These are phyloP conservation scores for Acanthurus leucopareius DNA, from an alignment of 2,797 vertebrate genomes.

Conservation along the genomic window DNA sequence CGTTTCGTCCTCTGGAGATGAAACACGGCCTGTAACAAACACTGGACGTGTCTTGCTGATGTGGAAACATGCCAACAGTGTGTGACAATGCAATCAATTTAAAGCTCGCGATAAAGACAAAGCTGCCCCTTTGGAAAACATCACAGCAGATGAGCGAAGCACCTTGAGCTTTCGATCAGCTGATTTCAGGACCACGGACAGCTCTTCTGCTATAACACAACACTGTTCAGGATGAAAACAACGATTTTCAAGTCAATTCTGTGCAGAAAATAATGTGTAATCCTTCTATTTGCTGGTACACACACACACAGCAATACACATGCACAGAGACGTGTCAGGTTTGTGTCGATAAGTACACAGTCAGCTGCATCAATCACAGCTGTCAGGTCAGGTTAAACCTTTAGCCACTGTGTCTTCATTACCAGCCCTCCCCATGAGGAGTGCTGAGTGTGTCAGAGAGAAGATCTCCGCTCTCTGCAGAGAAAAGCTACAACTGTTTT, in stretches of 20 bases:
- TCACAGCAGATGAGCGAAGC: constrained; percentile 15
- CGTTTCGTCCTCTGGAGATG: constrained; percentile 35
- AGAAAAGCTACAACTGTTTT: not conserved
- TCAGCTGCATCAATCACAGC: constrained; percentile 69
- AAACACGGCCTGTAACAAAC: constrained; percentile 36
- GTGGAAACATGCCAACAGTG: constrained; percentile 55
- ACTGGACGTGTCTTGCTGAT: constrained; percentile 14
- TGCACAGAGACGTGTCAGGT: constrained; percentile 47
- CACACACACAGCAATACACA: constrained; percentile 15
- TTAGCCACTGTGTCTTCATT: constrained; percentile 5
- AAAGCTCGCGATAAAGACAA: constrained; percentile 47
- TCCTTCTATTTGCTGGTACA: not conserved
- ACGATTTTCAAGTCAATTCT: constrained; percentile 16
- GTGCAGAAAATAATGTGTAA: constrained; percentile 18
- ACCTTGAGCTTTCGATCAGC: not conserved
- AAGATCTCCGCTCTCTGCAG: too few relatives aligned
- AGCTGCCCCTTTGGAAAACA: constrained; percentile 25
- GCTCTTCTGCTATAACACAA: constrained; percentile 5
- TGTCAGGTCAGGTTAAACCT: constrained; percentile 41
- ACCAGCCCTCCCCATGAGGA: not conserved
- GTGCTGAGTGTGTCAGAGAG: not conserved
- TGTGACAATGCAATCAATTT: constrained; percentile 61
- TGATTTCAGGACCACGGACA: constrained; percentile 65
- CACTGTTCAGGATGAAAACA: constrained; percentile 7
- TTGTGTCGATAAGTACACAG: constrained; percentile 61